These are phyloP conservation scores for Bugula neritina DNA, from an alignment of 2,888 invertebrate species.

Conservation along the genomic window DNA sequence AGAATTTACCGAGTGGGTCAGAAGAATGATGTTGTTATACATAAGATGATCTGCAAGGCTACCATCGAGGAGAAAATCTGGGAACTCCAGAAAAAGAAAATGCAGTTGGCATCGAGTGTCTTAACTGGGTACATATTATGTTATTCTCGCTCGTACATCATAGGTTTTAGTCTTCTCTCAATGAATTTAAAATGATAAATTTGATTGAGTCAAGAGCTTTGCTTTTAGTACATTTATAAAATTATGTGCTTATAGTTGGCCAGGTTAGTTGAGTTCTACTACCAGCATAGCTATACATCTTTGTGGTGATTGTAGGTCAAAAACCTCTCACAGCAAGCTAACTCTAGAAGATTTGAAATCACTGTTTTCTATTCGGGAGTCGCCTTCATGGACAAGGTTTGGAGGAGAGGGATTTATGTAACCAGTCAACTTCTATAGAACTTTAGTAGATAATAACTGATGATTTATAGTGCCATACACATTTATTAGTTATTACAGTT, in stretches of 20 bases:
- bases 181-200: no score
- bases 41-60: conserved; percentile 75
- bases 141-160: no score
- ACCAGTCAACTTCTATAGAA: background rate
- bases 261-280: no score
- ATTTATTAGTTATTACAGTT: no score
- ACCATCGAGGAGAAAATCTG: conserved; percentile 84
- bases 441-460: background rate
- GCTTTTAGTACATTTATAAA: no score
- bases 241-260: no score
- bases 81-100: conserved; percentile 71
- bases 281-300: no score
- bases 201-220: no score
- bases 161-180: no score
- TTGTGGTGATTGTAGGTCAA: conserved; percentile 38
- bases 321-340: conserved; percentile 63
- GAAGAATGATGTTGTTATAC: conserved; percentile 70
- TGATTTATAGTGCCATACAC: no score
- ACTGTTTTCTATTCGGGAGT: conserved; percentile 42
- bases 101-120: conserved; percentile 70
- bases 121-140: conserved; percentile 62
- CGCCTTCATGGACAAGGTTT: background rate
- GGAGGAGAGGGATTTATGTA: background rate
- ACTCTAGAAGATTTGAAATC: conserved; percentile 68
- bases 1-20: conserved; percentile 87